Conservation (phyloP, 2,888 invertebrate species). For the Trypoxylon attenuatum region DNA sequence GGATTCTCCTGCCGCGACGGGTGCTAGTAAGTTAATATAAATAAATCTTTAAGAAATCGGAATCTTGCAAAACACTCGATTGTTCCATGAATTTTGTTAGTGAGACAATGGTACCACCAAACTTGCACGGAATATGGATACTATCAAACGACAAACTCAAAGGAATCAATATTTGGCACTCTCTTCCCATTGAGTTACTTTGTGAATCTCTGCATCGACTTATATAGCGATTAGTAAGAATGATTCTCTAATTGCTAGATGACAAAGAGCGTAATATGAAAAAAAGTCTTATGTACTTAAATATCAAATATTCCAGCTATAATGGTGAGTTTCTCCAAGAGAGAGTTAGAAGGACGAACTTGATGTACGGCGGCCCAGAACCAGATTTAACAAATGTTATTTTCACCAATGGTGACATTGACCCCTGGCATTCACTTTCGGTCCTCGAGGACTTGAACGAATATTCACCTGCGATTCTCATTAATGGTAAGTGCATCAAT, state of each 20-base stretch:
- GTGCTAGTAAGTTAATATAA: conserved; percentile 6
- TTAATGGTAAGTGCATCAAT: conserved; percentile 66
- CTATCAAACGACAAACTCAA: conserved; percentile 83
- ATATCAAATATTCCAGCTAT: conserved; percentile 55
- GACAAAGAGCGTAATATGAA: too few relatives aligned
- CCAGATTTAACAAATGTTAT: conserved; percentile 77
- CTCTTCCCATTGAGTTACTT: conserved; percentile 76
- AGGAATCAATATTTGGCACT: conserved; percentile 79
- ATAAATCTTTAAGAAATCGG: conserved; percentile 19
- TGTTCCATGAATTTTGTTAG: conserved; percentile 73
- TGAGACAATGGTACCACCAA: conserved; percentile 87
- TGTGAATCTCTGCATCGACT: conserved; percentile 72
- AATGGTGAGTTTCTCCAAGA: conserved; percentile 62
- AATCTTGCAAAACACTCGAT: too few relatives aligned
- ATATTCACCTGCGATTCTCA: conserved; percentile 61
- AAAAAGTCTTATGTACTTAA: neutral
- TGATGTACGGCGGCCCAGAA: conserved; percentile 75
- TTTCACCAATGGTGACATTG: conserved; percentile 78
- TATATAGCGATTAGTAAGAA: conserved; percentile 74
- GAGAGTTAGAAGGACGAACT: conserved; percentile 74
- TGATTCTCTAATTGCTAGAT: neutral
- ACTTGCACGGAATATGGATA: conserved; percentile 92
- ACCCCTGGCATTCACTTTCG: conserved; percentile 78
- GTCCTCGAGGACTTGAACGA: conserved; percentile 73
- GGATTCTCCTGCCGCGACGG: conserved; percentile 10